Base-by-base conservation (phyloP, 2,888 invertebrate species). In the Chloromyia formosa region DNA sequence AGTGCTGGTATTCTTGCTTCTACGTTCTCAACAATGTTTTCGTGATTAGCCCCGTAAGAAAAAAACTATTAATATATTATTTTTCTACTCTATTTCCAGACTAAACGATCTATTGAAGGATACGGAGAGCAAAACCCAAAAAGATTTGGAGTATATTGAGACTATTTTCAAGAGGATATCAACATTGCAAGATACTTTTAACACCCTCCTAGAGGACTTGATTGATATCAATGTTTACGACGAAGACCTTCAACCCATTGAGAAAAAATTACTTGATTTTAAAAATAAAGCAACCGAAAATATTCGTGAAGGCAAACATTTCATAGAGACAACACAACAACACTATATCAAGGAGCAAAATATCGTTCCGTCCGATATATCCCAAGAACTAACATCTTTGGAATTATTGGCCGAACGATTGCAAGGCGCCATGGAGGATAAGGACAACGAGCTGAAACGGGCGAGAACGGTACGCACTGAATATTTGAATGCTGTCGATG, bases 361-460 rank as follows among this genome's bases (percentile, higher is more conserved):
- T 79, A 82, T 88, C 60, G 84, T 90, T 77, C 92, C 95, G 76
- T 91, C 91, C 78, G 94, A 95, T 88, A 88, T 94, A 78, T 89
- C 89, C 77, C 93, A 94, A 85, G 91, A 94, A 86, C 87, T 95
- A 79, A 94, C 94, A 68, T 90, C 92, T 77, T 87, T 96, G 81
- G 96, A 96, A 86, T 86, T 96, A 79, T 88, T 93, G 74, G 90
- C 93, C 66, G 96, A 96, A 85, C 90, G 92, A 77, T 88, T 94
- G 74, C 88, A 90, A 72, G 91, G 91, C 80, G 90, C 90, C 68
- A 93, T 96, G 93, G 95, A 95, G 82, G 94, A 94, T 82, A 94
- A 94, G 84, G 92, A 93, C 82, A 89, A 93, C 83, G 94, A 95
- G 84, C 93, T 93, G 86, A 94, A 94, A 84, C 91, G 94, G 78